A percentile compares a stretch with the other conserved stretches of the same genome.
phyloP scores from a whole-genome alignment of 2,888 invertebrate genomes.

The Ichneumoninae sp. region DNA sequence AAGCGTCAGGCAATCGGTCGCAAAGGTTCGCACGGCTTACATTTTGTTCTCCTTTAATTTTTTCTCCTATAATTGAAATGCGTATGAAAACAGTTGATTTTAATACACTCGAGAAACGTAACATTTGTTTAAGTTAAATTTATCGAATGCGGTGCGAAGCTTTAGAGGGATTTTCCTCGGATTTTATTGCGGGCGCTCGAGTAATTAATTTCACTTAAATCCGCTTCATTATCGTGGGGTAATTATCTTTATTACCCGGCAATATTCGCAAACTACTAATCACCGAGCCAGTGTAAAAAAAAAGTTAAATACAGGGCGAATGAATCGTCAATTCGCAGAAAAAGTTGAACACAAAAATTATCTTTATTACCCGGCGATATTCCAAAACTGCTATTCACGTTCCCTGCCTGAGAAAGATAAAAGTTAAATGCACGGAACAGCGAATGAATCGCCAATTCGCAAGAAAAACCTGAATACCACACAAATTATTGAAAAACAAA shows the following conservation, averaged over 20 bases:
- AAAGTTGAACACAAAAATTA: neutral
- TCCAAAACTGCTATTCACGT: neutral
- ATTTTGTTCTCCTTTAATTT: slow-evolving; percentile 12
- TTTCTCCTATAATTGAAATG: slow-evolving; percentile 21
- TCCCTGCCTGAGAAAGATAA: neutral
- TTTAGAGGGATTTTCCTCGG: slow-evolving; percentile 15
- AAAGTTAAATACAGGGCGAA: neutral
- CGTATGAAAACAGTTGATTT: neutral
- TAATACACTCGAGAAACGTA: neutral
- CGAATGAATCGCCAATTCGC: neutral
- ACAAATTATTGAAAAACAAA: neutral
- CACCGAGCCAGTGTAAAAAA: neutral
- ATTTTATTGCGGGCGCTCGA: slow-evolving; percentile 15
- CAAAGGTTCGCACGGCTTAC: neutral
- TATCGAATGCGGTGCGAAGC: neutral
- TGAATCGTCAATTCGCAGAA: neutral
- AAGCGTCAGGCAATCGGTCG: neutral
- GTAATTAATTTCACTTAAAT: slow-evolving; percentile 51
- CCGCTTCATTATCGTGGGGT: slow-evolving; percentile 25
- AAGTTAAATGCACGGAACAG: neutral
- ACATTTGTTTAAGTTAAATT: neutral
- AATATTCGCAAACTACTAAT: neutral
- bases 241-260: slow-evolving; percentile 6
- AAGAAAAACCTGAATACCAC: neutral
- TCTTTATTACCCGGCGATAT: neutral